phyloP scores from a whole-genome alignment of 2,888 invertebrate species.

The Drosophila peninsularis region DNA sequence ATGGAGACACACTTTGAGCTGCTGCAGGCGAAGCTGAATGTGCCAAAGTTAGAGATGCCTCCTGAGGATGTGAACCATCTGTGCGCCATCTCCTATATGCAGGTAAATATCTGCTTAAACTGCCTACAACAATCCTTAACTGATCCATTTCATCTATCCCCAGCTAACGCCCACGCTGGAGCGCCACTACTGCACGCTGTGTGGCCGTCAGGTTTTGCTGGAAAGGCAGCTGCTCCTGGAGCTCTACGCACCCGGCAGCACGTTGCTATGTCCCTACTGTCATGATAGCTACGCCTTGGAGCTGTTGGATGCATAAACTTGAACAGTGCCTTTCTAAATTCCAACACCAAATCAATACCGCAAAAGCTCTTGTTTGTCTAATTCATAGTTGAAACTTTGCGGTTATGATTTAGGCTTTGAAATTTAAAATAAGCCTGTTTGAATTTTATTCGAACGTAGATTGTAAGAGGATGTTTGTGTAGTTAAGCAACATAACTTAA shows the following conservation, averaged over 20 bases:
- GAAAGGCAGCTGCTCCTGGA: slow-evolving; percentile 64
- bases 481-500: slow-evolving; percentile 27
- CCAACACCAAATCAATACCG: slow-evolving; percentile 29
- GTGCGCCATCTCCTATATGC: slow-evolving; percentile 76
- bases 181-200: slow-evolving; percentile 74
- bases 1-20: slow-evolving; percentile 38
- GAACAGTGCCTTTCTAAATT: slow-evolving; percentile 35
- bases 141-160: background rate
- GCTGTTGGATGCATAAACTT: slow-evolving; percentile 47
- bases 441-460: slow-evolving; percentile 40
- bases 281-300: slow-evolving; percentile 52
- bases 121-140: no score
- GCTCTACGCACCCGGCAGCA: slow-evolving; percentile 58
- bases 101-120: slow-evolving; percentile 52
- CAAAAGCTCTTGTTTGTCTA: background rate
- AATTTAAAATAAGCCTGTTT: slow-evolving; percentile 26
- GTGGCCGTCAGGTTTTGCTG: slow-evolving; percentile 62
- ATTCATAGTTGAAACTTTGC: background rate
- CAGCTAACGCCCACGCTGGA: slow-evolving; percentile 66
- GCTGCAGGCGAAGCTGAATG: slow-evolving; percentile 29
- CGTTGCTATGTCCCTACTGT: slow-evolving; percentile 53
- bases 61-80: background rate
- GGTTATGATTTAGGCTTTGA: slow-evolving; percentile 27
- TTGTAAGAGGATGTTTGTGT: slow-evolving; percentile 9
- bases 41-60: background rate